These are phyloP conservation scores for Hirtodrosophila histrioides DNA, from an alignment of 2,888 invertebrate genomes.

Conservation along the genomic window DNA sequence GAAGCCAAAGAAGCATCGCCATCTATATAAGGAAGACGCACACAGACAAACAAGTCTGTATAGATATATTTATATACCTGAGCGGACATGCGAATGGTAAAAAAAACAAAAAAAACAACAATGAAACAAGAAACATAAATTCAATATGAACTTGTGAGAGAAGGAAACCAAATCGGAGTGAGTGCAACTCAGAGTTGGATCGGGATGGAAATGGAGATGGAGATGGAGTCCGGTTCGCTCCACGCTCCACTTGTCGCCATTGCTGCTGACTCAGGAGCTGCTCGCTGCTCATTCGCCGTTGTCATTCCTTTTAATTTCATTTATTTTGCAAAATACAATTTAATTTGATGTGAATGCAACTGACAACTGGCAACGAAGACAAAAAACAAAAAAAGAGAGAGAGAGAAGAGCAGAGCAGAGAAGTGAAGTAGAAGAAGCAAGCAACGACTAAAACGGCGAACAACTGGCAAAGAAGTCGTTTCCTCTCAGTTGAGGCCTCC, in stretches of 20 bases:
- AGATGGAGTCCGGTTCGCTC: constrained; percentile 42
- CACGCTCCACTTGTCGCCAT: constrained; percentile 63
- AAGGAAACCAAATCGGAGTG: constrained; percentile 53
- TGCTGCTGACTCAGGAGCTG: constrained; percentile 10
- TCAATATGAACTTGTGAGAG: constrained; percentile 66
- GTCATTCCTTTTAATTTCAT: constrained; percentile 78
- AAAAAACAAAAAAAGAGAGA: constrained; percentile 15
- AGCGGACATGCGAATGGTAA: constrained; percentile 36
- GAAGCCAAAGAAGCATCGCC: constrained; percentile 38
- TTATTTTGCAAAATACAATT: constrained; percentile 79
- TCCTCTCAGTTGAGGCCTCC: constrained; percentile 39
- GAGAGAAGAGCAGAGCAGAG: too few relatives aligned
- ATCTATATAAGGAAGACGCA: constrained; percentile 55
- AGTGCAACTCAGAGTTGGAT: constrained; percentile 18
- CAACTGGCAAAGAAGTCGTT: constrained; percentile 20
- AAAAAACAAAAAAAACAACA: constrained; percentile 40
- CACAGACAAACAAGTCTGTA: constrained; percentile 2
- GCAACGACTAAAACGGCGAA: constrained; percentile 57
- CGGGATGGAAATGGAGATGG: too few relatives aligned
- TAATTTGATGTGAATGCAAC: constrained; percentile 80
- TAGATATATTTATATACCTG: constrained; percentile 24
- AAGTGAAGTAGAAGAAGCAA: constrained; percentile 8
- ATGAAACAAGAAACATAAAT: constrained; percentile 70
- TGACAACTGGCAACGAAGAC: constrained; percentile 70
- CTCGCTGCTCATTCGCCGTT: constrained; percentile 58